Evolutionary conservation across 2,113 vertebrate genomes (phyloP), one percentile per base, ranked within the genome.

Genomic region (Copsychus sechellarum): DNA sequence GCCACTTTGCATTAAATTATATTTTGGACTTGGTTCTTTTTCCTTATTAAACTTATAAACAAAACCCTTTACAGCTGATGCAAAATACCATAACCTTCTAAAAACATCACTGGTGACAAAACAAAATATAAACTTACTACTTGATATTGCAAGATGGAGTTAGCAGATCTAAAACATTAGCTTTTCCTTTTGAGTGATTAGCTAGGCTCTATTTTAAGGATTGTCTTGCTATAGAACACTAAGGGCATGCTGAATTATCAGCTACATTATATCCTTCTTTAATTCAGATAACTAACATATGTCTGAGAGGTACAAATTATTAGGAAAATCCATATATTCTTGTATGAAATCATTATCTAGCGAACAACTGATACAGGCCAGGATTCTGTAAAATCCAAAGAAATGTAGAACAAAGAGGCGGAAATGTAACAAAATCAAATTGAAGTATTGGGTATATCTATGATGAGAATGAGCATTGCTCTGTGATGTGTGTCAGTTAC

Each of bases 121-220:
- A 64, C 8, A 31, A 86, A 65, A 76, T 29, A 76, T 60, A n/a
- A 82, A 25, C 8, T 33, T 71, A 50, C 4, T 34, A 31, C 6
- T 51, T 31, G 11, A 50, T 56, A 43, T 19, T 51, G 21, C 21
- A 67, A 76, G 31, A 26, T 38, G n/a, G 23, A 48, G 5, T 33
- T 69, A 73, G 33, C 11, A 51, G 11, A 25, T 45, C 13, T 28
- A 87, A 81, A 72, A 34, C 7, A 36, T 28, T n/a, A 50, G 2
- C 0, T 1, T 48, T 64, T 84, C 23, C 14, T 77, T 64, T 45
- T 20, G 5, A n/a, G 22, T 2, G 1, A 5, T 6, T 43, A 29
- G 3, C 24, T 43, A 43, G 36, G 34, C 18, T 67, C 66, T 70
- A 66, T 48, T 81, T 60, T 54, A 81, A 57, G 14, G 14, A 26